Evolutionary conservation across 2,797 vertebrate species (phyloP).

Genomic region (Sebastes hubbsi): DNA sequence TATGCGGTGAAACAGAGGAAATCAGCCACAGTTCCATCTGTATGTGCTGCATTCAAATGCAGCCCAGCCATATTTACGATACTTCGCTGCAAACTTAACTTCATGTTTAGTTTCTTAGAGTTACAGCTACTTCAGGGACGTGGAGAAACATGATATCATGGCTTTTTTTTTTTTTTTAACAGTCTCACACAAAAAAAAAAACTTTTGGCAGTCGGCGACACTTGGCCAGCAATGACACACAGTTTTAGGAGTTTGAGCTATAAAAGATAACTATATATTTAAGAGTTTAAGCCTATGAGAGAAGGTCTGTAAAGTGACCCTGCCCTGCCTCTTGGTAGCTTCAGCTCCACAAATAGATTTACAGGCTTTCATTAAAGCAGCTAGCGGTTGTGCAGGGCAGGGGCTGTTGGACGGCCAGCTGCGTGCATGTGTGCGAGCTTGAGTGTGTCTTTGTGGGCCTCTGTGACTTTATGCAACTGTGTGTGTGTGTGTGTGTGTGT

Average conservation of each 20-base stretch:
- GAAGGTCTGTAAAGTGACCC: slow-evolving; percentile 64
- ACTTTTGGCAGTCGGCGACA: slow-evolving; percentile 27
- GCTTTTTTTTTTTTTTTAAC: slow-evolving; percentile 6
- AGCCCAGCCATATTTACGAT: background rate
- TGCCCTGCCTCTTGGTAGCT: slow-evolving; percentile 65
- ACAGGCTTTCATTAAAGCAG: slow-evolving; percentile 78
- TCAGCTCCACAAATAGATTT: slow-evolving; percentile 76
- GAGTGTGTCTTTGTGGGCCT: slow-evolving; percentile 29
- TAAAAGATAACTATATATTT: slow-evolving; percentile 69
- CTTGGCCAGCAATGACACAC: slow-evolving; percentile 43
- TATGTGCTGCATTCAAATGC: background rate
- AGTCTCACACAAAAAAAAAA: slow-evolving; percentile 13
- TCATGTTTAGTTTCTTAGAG: background rate
- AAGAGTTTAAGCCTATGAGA: slow-evolving; percentile 50
- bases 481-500: slow-evolving; percentile 29
- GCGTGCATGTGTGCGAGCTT: slow-evolving; percentile 25
- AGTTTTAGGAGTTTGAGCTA: slow-evolving; percentile 52
- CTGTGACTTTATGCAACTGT: slow-evolving; percentile 14
- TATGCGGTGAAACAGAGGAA: background rate
- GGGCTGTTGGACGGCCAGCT: slow-evolving; percentile 53
- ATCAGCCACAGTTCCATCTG: background rate
- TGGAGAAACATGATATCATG: slow-evolving; percentile 54
- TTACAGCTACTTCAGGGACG: slow-evolving; percentile 8
- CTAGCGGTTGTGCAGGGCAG: slow-evolving; percentile 63
- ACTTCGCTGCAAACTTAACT: background rate